These are phyloP conservation scores for Drosophila conformis DNA, from an alignment of 2,888 invertebrate genomes.

Conservation along the genomic window DNA sequence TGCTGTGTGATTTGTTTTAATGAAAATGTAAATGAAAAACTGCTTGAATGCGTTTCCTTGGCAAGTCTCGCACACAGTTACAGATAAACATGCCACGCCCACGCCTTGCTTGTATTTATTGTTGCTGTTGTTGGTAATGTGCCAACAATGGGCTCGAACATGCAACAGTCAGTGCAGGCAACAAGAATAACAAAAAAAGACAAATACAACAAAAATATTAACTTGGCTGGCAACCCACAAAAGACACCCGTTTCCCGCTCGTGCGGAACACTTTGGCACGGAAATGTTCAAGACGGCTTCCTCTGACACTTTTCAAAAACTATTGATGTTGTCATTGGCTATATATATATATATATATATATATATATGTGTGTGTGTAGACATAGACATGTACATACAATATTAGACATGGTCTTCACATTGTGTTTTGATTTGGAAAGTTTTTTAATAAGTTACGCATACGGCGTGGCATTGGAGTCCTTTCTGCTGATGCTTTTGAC, in stretches of 20 bases:
- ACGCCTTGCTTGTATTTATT: conserved; percentile 44
- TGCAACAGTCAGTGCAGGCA: conserved; percentile 65
- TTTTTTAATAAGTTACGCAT: conserved; percentile 70
- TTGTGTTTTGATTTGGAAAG: conserved; percentile 74
- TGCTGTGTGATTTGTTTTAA: conserved; percentile 78
- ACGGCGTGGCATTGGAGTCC: conserved; percentile 33
- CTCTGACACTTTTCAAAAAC: conserved; percentile 76
- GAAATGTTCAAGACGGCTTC: conserved; percentile 75
- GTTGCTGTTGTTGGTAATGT: conserved; percentile 45
- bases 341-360: conserved; percentile 23
- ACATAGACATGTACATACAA: background rate
- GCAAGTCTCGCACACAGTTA: conserved; percentile 50
- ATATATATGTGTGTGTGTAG: conserved; percentile 1
- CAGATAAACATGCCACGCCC: conserved; percentile 65
- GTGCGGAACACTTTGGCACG: conserved; percentile 64
- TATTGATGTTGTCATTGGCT: conserved; percentile 76
- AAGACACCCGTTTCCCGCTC: conserved; percentile 8
- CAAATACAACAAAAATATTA: conserved; percentile 8
- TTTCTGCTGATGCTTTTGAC: conserved; percentile 55
- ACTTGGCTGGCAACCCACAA: conserved; percentile 55
- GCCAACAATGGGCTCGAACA: conserved; percentile 52
- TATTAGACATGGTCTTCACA: conserved; percentile 14
- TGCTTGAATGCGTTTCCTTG: conserved; percentile 77
- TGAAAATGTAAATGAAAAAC: conserved; percentile 71
- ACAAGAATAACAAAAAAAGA: background rate